phyloP scores from a whole-genome alignment of 2,797 vertebrate species.

The Sebastes cheni region DNA sequence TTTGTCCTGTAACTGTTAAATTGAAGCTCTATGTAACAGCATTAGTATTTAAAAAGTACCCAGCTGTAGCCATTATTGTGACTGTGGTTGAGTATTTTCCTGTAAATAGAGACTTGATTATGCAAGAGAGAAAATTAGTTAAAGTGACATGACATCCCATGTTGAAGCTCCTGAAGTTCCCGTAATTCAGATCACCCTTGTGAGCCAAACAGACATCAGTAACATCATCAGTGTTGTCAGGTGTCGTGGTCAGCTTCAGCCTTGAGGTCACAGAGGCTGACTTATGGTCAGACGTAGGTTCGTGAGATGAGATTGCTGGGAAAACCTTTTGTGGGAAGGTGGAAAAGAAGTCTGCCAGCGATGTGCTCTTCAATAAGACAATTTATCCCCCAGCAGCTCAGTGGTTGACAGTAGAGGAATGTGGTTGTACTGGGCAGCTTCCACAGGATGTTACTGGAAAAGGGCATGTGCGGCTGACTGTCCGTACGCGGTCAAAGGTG shows the following conservation, averaged over 20 bases:
- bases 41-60: not conserved
- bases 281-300: not conserved
- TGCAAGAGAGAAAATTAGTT: not conserved
- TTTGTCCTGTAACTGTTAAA: not conserved
- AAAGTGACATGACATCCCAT: no score
- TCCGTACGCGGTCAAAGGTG: not conserved
- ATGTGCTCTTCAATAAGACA: not conserved
- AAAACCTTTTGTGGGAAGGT: not conserved
- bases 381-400: not conserved
- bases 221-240: not conserved
- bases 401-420: not conserved
- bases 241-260: not conserved
- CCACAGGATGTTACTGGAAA: not conserved
- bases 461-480: not conserved
- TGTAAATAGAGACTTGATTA: not conserved
- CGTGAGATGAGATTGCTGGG: not conserved
- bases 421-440: not conserved
- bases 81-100: not conserved
- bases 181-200: not conserved
- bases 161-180: not conserved
- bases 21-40: not conserved
- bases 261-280: not conserved
- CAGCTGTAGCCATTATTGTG: not conserved
- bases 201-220: not conserved
- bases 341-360: not conserved